A percentile compares a stretch with the other conserved stretches of the same genome.
Evolutionary conservation across 2,797 vertebrate species (phyloP).

Genomic region (Sebastes trivittatus): DNA sequence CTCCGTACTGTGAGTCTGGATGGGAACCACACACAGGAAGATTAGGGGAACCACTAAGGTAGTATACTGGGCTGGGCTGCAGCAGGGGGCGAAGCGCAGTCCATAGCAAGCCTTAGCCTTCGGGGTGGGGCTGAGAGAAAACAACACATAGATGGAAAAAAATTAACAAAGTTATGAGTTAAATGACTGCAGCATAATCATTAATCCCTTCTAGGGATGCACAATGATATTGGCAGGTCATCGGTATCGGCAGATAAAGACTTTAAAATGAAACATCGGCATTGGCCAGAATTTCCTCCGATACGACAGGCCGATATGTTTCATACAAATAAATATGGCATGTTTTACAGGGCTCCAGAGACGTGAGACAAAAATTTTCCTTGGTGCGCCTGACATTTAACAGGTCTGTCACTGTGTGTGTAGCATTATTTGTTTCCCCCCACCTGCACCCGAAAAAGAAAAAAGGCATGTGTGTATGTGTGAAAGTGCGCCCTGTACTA

Average conservation of each 20-base stretch:
- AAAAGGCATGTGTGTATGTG: background rate
- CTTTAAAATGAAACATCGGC: background rate
- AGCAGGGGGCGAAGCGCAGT: conserved; percentile 70
- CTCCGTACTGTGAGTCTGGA: conserved; percentile 54
- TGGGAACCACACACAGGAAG: conserved; percentile 57
- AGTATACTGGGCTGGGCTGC: conserved; percentile 56
- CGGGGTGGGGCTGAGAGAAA: conserved; percentile 22
- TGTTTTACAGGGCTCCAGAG: background rate
- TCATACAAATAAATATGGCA: background rate
- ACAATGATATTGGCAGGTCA: no score
- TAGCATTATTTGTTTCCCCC: background rate
- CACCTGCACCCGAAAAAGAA: background rate
- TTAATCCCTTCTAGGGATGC: background rate
- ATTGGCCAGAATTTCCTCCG: background rate
- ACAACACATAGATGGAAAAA: background rate
- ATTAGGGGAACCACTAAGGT: conserved; percentile 74
- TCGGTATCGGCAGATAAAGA: no score
- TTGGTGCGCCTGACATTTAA: background rate
- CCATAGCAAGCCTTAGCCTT: conserved; percentile 74
- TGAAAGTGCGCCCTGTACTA: no score
- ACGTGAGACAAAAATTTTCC: background rate
- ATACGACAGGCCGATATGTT: background rate
- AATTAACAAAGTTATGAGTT: background rate
- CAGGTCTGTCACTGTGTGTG: background rate
- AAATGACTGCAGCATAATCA: background rate